These are phyloP conservation scores for Sakesphorus luctuosus DNA, from an alignment of 2,113 vertebrate species.

Conservation along the genomic window DNA sequence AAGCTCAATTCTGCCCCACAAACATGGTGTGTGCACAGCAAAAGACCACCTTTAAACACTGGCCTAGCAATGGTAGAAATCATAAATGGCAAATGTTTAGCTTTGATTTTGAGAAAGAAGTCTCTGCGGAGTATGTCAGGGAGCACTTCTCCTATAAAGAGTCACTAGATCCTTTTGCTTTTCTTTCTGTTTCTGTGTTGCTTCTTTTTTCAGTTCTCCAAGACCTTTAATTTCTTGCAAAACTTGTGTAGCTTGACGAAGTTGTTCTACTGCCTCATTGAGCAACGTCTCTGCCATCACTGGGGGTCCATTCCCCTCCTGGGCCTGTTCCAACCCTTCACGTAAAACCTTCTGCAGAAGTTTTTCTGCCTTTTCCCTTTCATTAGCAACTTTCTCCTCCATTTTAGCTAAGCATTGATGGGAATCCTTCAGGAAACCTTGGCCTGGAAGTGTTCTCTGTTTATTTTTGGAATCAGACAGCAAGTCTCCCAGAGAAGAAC, in stretches of 20 bases:
- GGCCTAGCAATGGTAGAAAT: slow-evolving; percentile 36
- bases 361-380: slow-evolving; percentile 83
- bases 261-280: slow-evolving; percentile 86
- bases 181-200: slow-evolving; percentile 62
- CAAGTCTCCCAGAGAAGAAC: slow-evolving; percentile 84
- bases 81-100: slow-evolving; percentile 29
- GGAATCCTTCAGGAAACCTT: background rate
- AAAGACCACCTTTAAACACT: slow-evolving; percentile 25
- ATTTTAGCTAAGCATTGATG: slow-evolving; percentile 74
- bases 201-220: slow-evolving; percentile 74
- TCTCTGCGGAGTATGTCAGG: slow-evolving; percentile 52
- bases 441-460: background rate
- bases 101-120: background rate
- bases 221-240: slow-evolving; percentile 86
- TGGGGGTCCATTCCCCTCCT: slow-evolving; percentile 46
- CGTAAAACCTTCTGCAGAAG: slow-evolving; percentile 78
- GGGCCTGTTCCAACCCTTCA: slow-evolving; percentile 45
- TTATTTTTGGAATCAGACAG: slow-evolving; percentile 63
- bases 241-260: slow-evolving; percentile 86
- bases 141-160: slow-evolving; percentile 80
- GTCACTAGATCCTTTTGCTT: slow-evolving; percentile 85
- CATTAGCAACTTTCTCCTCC: slow-evolving; percentile 81
- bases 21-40: slow-evolving; percentile 19
- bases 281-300: slow-evolving; percentile 79
- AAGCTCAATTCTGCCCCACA: slow-evolving; percentile 19